These are phyloP conservation scores for Drepana arcuata DNA, from an alignment of 1,140 invertebrate genomes.

Conservation along the genomic window DNA sequence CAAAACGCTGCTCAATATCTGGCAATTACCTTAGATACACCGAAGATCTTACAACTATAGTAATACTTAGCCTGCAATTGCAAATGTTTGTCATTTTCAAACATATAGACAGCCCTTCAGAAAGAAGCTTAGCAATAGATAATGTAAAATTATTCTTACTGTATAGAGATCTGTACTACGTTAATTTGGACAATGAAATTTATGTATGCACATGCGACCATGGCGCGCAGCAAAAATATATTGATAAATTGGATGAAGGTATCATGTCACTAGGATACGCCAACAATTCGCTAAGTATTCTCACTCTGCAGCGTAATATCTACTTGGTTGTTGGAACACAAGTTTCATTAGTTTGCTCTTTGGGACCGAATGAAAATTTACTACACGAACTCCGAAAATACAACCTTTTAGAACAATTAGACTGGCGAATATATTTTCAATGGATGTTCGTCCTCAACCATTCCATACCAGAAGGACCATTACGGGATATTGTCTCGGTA, in stretches of 20 bases:
- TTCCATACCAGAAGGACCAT: slow-evolving; percentile 22
- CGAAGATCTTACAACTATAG: slow-evolving; percentile 28
- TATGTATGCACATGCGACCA: slow-evolving; percentile 19
- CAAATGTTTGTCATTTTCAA: slow-evolving; percentile 25
- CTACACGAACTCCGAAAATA: slow-evolving; percentile 21
- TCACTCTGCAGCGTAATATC: slow-evolving; percentile 32
- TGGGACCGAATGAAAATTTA: slow-evolving; percentile 15
- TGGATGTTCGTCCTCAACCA: slow-evolving; percentile 38
- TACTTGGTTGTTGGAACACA: slow-evolving; percentile 16
- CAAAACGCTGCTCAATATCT: slow-evolving; percentile 11
- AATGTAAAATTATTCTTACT: slow-evolving; percentile 33
- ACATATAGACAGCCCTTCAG: slow-evolving; percentile 5
- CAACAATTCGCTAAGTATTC: slow-evolving; percentile 17
- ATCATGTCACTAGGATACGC: slow-evolving; percentile 28
- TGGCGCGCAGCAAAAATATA: slow-evolving; percentile 3
- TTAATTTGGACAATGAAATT: slow-evolving; percentile 30
- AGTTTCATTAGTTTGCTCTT: slow-evolving; percentile 9
- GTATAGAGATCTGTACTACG: slow-evolving; percentile 27
- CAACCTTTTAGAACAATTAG: slow-evolving; percentile 27
- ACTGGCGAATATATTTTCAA: slow-evolving; percentile 33
- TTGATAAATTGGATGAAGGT: slow-evolving; percentile 15
- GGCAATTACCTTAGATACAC: slow-evolving; percentile 30
- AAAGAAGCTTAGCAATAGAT: slow-evolving; percentile 16
- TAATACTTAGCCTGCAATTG: slow-evolving; percentile 22
- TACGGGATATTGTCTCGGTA: slow-evolving; percentile 32